phyloP scores from a whole-genome alignment of 2,888 invertebrate genomes.

The Scaptomyza flava region DNA sequence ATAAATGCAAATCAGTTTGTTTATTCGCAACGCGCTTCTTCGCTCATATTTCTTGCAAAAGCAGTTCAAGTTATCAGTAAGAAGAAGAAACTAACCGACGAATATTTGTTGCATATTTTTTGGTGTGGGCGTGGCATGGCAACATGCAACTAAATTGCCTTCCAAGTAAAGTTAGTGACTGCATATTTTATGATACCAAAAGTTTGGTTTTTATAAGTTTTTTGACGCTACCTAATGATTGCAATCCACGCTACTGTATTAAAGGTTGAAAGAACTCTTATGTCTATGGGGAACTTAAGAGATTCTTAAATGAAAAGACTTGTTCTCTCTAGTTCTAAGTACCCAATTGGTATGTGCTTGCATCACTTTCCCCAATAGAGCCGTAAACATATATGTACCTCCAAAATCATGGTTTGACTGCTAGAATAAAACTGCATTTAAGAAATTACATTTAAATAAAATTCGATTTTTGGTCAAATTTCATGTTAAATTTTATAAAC shows the following conservation, averaged over 20 bases:
- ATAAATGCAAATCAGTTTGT: conserved; percentile 82
- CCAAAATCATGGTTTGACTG: no score
- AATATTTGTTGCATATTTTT: conserved; percentile 50
- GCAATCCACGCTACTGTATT: conserved; percentile 9
- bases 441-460: no score
- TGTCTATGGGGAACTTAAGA: background rate
- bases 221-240: conserved; percentile 25
- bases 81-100: background rate
- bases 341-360: no score
- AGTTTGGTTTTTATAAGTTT: conserved; percentile 7
- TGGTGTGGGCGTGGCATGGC: conserved; percentile 10
- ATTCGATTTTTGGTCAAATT: no score
- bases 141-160: conserved; percentile 33
- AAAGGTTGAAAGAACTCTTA: background rate
- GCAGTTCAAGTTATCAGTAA: conserved; percentile 54
- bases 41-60: conserved; percentile 66
- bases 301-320: background rate
- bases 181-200: conserved; percentile 25
- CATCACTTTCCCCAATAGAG: conserved; percentile 8
- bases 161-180: conserved; percentile 19
- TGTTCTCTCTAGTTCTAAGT: background rate
- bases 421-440: no score
- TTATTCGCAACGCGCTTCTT: conserved; percentile 63
- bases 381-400: conserved; percentile 19
- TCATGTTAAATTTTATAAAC: no score